Conservation (phyloP, 2,113 vertebrate species). For the Hyla sarda region DNA sequence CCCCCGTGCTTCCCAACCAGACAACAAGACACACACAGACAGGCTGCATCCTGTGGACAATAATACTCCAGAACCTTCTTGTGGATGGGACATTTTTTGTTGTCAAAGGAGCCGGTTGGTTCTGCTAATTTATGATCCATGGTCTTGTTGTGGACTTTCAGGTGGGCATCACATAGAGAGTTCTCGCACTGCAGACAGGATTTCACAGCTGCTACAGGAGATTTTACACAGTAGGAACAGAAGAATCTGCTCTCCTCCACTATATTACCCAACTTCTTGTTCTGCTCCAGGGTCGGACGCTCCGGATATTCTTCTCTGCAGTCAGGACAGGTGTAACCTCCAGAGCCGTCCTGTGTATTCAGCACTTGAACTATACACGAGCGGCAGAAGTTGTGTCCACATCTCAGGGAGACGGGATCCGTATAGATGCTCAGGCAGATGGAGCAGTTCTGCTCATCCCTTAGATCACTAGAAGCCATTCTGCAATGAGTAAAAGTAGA, state of each 20-base stretch:
- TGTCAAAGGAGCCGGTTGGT: not conserved
- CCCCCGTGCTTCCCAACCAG: constrained; percentile 61
- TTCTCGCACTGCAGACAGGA: constrained; percentile 39
- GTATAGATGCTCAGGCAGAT: not conserved
- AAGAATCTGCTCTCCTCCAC: constrained; percentile 60
- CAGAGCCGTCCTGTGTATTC: not conserved
- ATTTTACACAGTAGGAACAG: constrained; percentile 7
- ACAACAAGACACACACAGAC: constrained; percentile 64
- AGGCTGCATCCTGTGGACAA: constrained; percentile 61
- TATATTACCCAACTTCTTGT: constrained; percentile 18
- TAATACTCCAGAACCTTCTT: constrained; percentile 66
- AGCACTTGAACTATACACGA: not conserved
- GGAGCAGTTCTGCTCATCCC: not conserved
- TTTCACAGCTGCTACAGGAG: not conserved
- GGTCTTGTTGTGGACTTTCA: constrained; percentile 4
- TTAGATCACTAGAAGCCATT: constrained; percentile 58
- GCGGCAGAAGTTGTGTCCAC: constrained; percentile 4
- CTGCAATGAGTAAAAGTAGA: not conserved
- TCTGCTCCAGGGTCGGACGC: not conserved
- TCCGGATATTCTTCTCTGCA: not conserved
- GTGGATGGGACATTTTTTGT: constrained; percentile 60
- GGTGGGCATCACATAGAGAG: constrained; percentile 26
- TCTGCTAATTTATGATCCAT: constrained; percentile 8
- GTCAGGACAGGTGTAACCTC: not conserved
- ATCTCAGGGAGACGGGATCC: not conserved